phyloP scores from a whole-genome alignment of 2,113 vertebrate species.

The Vireo altiloquus region DNA sequence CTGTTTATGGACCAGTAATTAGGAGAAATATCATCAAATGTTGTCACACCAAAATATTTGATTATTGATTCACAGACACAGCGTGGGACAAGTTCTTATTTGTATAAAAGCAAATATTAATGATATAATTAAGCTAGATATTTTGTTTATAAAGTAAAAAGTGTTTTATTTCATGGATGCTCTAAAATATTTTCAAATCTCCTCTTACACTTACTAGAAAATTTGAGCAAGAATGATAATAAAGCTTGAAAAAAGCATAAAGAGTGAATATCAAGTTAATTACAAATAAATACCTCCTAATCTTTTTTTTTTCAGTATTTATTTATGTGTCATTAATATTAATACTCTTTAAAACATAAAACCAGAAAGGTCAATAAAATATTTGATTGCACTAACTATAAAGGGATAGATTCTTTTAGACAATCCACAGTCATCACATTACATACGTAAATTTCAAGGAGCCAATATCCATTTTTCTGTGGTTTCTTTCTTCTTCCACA shows the following conservation, averaged over 20 bases:
- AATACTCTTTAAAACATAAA: conserved; percentile 9
- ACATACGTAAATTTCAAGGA: conserved; percentile 62
- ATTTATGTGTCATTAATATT: neutral
- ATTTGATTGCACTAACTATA: conserved; percentile 46
- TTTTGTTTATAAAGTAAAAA: neutral
- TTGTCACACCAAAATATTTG: neutral
- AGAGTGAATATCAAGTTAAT: neutral
- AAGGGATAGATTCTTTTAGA: conserved; percentile 54
- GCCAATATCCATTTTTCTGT: conserved; percentile 56
- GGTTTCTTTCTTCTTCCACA: conserved; percentile 29
- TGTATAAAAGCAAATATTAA: neutral
- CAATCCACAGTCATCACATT: conserved; percentile 38
- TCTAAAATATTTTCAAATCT: neutral
- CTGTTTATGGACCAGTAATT: neutral
- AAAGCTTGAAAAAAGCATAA: neutral
- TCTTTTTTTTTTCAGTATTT: neutral
- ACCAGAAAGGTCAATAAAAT: conserved; percentile 24
- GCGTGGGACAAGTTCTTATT: neutral
- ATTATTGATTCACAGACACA: neutral
- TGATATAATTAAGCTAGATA: neutral
- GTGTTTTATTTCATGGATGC: neutral
- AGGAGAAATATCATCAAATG: neutral
- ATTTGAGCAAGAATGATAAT: neutral
- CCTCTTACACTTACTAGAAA: neutral
- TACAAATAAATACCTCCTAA: neutral